Conservation (phyloP, 2,113 vertebrate genomes). For the Tachuris rubrigastra region DNA sequence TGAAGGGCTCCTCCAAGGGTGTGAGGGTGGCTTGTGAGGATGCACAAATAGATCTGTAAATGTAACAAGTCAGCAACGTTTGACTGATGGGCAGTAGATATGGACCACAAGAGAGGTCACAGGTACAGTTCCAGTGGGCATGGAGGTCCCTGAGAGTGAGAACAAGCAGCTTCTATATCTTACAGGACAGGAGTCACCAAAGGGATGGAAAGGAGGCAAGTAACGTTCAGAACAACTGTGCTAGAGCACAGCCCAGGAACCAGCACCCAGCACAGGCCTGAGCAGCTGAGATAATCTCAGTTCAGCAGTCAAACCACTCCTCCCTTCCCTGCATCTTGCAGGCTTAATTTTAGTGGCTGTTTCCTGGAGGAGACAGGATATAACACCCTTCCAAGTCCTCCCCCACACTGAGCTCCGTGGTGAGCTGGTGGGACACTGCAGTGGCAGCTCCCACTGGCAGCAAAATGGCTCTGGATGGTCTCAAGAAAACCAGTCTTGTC, state of each 20-base stretch:
- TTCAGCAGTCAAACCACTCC: not conserved
- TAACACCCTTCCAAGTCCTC: not conserved
- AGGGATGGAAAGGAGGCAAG: not conserved
- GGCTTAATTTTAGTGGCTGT: not conserved
- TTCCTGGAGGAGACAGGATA: not conserved
- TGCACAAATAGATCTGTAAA: not conserved
- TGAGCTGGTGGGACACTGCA: not conserved
- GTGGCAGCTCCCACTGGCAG: not conserved
- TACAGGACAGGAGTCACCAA: not conserved
- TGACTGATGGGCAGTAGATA: not conserved
- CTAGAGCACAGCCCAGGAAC: not conserved
- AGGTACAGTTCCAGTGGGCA: fast-evolving
- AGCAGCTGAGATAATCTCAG: not conserved
- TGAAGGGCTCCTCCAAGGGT: not conserved
- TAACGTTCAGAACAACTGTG: not conserved
- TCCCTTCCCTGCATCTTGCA: not conserved
- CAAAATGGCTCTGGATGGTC: not conserved
- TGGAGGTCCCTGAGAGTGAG: not conserved
- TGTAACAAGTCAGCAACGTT: not conserved
- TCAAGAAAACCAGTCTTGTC: not conserved
- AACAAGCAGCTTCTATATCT: not conserved
- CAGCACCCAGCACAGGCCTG: not conserved
- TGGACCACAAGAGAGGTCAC: not conserved
- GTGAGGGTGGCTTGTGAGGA: not conserved
- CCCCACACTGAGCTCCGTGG: not conserved